Conservation (phyloP, 2,888 invertebrate genomes). For the Drosophila helvetica region DNA sequence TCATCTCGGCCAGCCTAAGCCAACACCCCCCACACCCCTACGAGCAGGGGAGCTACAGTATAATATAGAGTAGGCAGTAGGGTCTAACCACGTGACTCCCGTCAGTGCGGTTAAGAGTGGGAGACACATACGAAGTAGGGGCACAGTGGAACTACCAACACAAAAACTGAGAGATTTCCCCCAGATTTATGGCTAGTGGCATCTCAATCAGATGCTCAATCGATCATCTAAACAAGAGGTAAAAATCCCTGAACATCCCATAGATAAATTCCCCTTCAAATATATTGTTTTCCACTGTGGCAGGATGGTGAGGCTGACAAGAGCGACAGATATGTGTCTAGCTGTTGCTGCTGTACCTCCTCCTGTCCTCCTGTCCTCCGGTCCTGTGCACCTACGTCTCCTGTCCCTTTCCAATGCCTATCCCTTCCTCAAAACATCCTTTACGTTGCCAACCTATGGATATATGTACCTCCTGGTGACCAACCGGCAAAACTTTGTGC, state of each 20-base stretch:
- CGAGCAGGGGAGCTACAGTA: slow-evolving; percentile 4
- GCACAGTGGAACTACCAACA: slow-evolving; percentile 44
- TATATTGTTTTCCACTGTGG: slow-evolving; percentile 17
- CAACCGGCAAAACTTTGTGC: slow-evolving; percentile 30
- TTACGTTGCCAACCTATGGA: slow-evolving; percentile 20
- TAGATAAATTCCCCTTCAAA: neutral
- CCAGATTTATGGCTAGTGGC: neutral
- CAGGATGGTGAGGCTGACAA: slow-evolving; percentile 15
- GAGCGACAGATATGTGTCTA: slow-evolving; percentile 37
- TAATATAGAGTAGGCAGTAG: neutral
- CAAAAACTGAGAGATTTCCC: neutral
- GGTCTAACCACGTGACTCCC: slow-evolving; percentile 26
- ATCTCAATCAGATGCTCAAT: neutral
- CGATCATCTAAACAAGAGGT: neutral
- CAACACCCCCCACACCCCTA: slow-evolving; percentile 43
- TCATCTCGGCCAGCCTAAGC: slow-evolving; percentile 56
- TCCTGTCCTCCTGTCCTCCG: neutral
- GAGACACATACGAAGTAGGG: slow-evolving; percentile 8
- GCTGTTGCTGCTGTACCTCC: slow-evolving; percentile 34
- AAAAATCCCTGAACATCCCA: neutral
- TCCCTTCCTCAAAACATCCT: neutral
- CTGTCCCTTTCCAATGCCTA: neutral
- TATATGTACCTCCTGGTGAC: slow-evolving; percentile 23
- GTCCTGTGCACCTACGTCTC: no score
- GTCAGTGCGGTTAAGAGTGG: neutral